Conservation (phyloP, 2,888 invertebrate species). For the Nymphalis c-album region DNA sequence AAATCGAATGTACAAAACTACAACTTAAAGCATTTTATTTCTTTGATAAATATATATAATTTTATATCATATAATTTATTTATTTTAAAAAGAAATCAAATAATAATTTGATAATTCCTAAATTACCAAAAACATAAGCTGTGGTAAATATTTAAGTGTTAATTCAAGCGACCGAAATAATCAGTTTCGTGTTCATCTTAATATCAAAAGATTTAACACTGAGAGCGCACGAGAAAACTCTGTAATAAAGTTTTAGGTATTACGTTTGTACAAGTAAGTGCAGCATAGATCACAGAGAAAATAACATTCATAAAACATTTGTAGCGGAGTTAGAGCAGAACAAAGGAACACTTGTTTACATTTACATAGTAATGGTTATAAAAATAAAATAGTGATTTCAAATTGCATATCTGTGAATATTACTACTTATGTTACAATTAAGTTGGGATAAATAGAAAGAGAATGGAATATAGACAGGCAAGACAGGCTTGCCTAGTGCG, state of each 20-base stretch:
- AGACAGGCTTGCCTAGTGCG: no score
- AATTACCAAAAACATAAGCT: no score
- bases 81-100: no score
- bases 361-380: conserved; percentile 6
- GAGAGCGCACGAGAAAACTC: neutral
- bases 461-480: no score
- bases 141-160: neutral
- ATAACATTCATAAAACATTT: conserved; percentile 2
- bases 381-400: conserved; percentile 12
- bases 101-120: no score
- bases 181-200: neutral
- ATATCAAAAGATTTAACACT: neutral
- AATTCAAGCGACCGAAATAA: neutral
- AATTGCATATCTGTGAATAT: conserved; percentile 2
- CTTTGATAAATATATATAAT: no score
- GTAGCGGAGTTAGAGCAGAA: neutral
- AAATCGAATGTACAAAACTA: neutral
- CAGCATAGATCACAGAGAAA: neutral
- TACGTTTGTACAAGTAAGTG: neutral
- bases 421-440: no score
- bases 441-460: no score
- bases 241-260: neutral
- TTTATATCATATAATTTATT: no score
- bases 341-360: conserved; percentile 15
- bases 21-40: neutral